Percentiles rank a stretch among this genome's conserved stretches.
These are phyloP conservation scores for Lissocephala sabroskyi DNA, from an alignment of 2,888 invertebrate species.

Conservation along the genomic window DNA sequence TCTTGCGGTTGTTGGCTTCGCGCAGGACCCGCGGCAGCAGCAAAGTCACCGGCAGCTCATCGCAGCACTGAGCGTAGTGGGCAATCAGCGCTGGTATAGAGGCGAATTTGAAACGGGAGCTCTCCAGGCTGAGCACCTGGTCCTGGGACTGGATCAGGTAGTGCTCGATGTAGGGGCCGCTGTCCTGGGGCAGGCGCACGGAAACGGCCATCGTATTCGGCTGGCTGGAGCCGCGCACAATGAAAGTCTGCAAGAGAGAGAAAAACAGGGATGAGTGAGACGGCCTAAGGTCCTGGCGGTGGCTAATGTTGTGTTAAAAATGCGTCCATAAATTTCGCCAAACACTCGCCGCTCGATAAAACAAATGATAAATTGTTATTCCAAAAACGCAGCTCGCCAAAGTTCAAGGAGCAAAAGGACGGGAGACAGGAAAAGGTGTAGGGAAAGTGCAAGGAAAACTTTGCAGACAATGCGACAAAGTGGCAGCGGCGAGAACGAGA, in stretches of 20 bases:
- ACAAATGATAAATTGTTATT: conserved; percentile 55
- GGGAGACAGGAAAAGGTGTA: conserved; percentile 2
- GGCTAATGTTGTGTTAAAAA: conserved; percentile 69
- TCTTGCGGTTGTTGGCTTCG: conserved; percentile 91
- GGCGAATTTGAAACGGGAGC: conserved; percentile 93
- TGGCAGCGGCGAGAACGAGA: conserved; percentile 13
- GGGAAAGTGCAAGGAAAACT: conserved; percentile 40
- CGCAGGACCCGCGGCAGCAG: conserved; percentile 88
- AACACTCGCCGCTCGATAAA: conserved; percentile 23
- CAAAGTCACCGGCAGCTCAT: conserved; percentile 93
- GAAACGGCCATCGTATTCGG: conserved; percentile 95
- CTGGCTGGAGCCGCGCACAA: conserved; percentile 95
- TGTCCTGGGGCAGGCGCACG: conserved; percentile 88
- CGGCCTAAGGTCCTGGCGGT: too few species aligned
- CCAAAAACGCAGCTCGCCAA: conserved; percentile 12
- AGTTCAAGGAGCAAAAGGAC: too few species aligned
- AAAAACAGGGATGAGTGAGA: too few species aligned
- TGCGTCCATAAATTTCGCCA: conserved; percentile 66
- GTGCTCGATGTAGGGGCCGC: conserved; percentile 94
- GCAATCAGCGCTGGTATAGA: conserved; percentile 94
- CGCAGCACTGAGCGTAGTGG: conserved; percentile 94
- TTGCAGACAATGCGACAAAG: conserved; percentile 63
- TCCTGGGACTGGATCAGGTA: conserved; percentile 92
- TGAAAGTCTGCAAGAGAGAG: conserved; percentile 93
- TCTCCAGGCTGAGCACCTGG: conserved; percentile 89